These are phyloP conservation scores for Copidosoma floridanum DNA, from an alignment of 1,140 invertebrate genomes.

Conservation along the genomic window DNA sequence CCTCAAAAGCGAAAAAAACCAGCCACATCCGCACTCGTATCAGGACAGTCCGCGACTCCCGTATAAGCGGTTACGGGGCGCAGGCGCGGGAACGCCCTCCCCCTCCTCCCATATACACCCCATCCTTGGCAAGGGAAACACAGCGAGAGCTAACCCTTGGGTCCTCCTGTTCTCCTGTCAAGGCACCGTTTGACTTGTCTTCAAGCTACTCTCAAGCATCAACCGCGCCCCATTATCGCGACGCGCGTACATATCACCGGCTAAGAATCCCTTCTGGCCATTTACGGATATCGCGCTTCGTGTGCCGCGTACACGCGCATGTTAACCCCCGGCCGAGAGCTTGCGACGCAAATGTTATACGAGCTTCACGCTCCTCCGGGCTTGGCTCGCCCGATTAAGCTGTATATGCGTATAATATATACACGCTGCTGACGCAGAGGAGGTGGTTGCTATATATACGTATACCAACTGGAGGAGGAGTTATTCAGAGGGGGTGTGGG, in stretches of 20 bases:
- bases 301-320: too few species aligned
- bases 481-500: too few species aligned
- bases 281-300: constrained; percentile 25
- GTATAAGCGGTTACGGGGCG: neutral
- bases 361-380: neutral
- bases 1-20: neutral
- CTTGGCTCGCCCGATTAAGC: neutral
- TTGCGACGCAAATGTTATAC: neutral
- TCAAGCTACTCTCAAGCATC: constrained; percentile 33
- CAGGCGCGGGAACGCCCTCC: neutral
- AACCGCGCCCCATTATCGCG: constrained; percentile 30
- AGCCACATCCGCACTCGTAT: neutral
- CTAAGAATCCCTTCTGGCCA: constrained; percentile 28
- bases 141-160: constrained; percentile 3
- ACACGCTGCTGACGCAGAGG: too few species aligned
- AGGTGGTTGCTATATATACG: too few species aligned
- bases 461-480: too few species aligned
- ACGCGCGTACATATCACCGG: constrained; percentile 11
- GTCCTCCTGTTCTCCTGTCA: constrained; percentile 32
- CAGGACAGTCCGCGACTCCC: neutral
- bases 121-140: constrained; percentile 3
- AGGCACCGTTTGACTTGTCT: constrained; percentile 37
- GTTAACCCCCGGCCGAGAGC: too few species aligned
- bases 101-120: neutral
- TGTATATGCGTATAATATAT: neutral